Base-by-base conservation (phyloP, 2,888 invertebrate species). In the Pogonocherus hispidulus region DNA sequence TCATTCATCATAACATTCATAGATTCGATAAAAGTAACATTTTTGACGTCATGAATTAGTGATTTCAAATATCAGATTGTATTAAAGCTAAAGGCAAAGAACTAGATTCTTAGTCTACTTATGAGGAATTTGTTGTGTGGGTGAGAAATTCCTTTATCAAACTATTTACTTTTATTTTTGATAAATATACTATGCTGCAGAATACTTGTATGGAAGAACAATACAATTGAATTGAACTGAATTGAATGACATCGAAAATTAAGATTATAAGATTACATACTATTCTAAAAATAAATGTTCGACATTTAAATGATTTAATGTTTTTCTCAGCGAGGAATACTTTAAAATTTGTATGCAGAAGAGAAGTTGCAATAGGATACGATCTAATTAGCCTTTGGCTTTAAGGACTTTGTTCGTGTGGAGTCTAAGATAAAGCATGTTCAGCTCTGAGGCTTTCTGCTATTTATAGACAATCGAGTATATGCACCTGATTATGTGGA, bases 381-480 rank as follows among this genome's bases (percentile, higher is more conserved):
- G 3, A 27, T 8, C 27, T 27, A 3, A 19, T 22, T 8, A 47
- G 49, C 47, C 35, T 49, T n/a, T 37, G 60, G 60, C 44, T 47
- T 49, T 49, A n/a, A 32, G 47, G 35, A 44, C 35, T 49, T 44
- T 35, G 49, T 47, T 49, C 49, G 27, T 49, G 35, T 9, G 1
- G n/a, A 35, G 49, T 49, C 11, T 5, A 41, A 60, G 60, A 60
- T 49, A 35, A 8, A 35, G 32, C 47, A 35, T 47, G 60, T 35
- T 47, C 49, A 20, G 23, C 41, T 60, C 37, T 49, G 49, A 41
- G 22, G 37, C 49, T 22, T 66, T 47, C n/a, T 37, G 66, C 66
- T 66, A 66, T 66, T 66, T 66, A 66, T 66, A 66, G 66, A 59
- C 56, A 65, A 65, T 66, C 66, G 37, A 51, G 66, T 59, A 37